Evolutionary conservation across 2,797 vertebrate species (phyloP).

Genomic region (Tolypeutes matacus): DNA sequence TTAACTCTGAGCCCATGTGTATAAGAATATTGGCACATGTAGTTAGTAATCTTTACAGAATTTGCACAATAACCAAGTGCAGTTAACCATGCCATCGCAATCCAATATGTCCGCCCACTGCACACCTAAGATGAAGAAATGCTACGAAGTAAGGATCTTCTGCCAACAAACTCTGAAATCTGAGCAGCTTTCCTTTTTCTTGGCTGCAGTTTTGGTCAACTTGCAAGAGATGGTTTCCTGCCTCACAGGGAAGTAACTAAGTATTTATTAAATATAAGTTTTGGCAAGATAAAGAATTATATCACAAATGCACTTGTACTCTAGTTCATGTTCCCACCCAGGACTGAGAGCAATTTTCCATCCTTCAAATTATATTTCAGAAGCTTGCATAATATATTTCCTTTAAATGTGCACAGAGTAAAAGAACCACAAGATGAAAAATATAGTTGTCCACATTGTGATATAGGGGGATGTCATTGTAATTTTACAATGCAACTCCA

Average conservation of each 20-base stretch:
- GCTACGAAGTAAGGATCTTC: not conserved
- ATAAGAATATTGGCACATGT: not conserved
- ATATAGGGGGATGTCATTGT: conserved; percentile 49
- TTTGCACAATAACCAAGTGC: conserved; percentile 3
- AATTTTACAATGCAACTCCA: conserved; percentile 60
- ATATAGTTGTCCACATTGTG: not conserved
- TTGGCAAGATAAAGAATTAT: conserved; percentile 44
- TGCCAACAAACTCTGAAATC: conserved; percentile 59
- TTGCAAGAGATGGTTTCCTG: conserved; percentile 55
- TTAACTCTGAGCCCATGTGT: not conserved
- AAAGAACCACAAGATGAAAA: conserved; percentile 63
- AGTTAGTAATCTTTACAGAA: conserved; percentile 46
- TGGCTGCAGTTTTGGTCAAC: conserved; percentile 29
- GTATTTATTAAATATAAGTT: conserved; percentile 62
- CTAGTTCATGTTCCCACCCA: not conserved
- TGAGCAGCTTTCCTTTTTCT: conserved; percentile 23
- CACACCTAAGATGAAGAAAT: conserved; percentile 3
- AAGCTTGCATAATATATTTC: conserved; percentile 56
- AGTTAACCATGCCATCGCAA: conserved; percentile 22
- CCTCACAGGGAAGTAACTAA: conserved; percentile 52
- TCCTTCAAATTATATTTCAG: conserved; percentile 57
- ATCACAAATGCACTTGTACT: conserved; percentile 12
- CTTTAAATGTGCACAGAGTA: conserved; percentile 8
- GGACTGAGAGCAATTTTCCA: conserved; percentile 46
- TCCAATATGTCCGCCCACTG: conserved; percentile 25